Conservation (phyloP, 2,113 vertebrate species). For the Cyrtonyx montezumae region DNA sequence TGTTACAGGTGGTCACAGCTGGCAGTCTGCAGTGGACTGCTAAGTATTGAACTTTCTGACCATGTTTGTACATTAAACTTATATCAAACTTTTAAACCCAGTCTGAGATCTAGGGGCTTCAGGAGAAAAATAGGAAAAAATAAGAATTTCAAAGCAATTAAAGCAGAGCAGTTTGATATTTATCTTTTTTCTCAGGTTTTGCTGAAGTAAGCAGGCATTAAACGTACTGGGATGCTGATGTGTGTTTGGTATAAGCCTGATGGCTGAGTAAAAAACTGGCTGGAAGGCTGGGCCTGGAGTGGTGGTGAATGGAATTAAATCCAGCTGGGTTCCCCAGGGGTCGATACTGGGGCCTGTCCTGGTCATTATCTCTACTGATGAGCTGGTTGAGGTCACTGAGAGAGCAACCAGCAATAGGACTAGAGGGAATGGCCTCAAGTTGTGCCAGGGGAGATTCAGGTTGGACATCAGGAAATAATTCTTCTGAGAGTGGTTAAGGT, state of each 20-base stretch:
- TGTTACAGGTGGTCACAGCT: background rate
- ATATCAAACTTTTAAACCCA: background rate
- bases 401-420: too few relatives aligned
- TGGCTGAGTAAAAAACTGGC: background rate
- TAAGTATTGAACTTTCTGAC: background rate
- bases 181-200: background rate
- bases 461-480: too few relatives aligned
- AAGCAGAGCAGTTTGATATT: background rate
- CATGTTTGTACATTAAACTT: background rate
- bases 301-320: too few relatives aligned
- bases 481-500: too few relatives aligned
- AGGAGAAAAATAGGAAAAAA: background rate
- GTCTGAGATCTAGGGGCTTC: background rate
- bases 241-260: background rate
- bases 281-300: too few relatives aligned
- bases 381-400: too few relatives aligned
- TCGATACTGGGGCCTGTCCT: too few relatives aligned
- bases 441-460: too few relatives aligned
- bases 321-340: too few relatives aligned
- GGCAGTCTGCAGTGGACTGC: fast-evolving
- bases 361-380: too few relatives aligned
- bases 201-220: background rate
- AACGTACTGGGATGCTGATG: background rate
- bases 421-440: too few relatives aligned
- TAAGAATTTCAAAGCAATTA: background rate